phyloP scores from a whole-genome alignment of 2,888 invertebrate species.

The Lapara coniferarum region DNA sequence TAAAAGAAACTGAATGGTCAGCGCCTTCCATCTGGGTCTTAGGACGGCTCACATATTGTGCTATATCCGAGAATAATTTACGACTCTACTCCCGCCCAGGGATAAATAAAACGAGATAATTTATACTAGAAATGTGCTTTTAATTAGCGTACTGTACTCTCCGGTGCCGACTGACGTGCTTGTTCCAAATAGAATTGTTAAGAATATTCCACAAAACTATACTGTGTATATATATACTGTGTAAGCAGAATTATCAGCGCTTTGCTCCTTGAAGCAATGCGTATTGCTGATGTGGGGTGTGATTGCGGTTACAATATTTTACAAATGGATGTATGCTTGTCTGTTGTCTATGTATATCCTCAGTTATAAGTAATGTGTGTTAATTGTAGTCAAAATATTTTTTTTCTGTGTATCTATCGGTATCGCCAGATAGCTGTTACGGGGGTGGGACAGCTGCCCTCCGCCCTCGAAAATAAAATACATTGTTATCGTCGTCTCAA shows the following conservation, averaged over 20 bases:
- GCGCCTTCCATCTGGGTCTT: neutral
- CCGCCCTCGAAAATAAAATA: too few species aligned
- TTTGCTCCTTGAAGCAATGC: too few species aligned
- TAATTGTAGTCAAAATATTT: too few species aligned
- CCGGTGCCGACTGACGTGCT: constrained; percentile 12
- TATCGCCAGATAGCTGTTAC: neutral
- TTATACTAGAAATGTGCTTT: constrained; percentile 24
- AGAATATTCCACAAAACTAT: constrained; percentile 6
- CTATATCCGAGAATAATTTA: constrained; percentile 24
- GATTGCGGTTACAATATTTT: too few species aligned
- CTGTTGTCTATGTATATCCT: too few species aligned
- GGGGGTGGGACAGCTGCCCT: too few species aligned
- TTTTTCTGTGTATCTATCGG: neutral
- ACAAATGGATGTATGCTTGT: too few species aligned
- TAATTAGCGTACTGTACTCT: constrained; percentile 19
- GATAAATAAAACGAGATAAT: constrained; percentile 21
- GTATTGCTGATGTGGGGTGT: too few species aligned
- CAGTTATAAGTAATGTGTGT: too few species aligned
- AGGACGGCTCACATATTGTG: constrained; percentile 12
- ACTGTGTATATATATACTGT: neutral
- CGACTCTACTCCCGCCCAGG: constrained; percentile 22
- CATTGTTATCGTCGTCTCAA: too few species aligned
- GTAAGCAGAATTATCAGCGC: too few species aligned
- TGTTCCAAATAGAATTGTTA: constrained; percentile 10
- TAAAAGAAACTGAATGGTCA: neutral